Percentiles rank a stretch among this genome's conserved stretches.
phyloP scores from a whole-genome alignment of 2,113 vertebrate genomes.

The Geococcyx californianus region DNA sequence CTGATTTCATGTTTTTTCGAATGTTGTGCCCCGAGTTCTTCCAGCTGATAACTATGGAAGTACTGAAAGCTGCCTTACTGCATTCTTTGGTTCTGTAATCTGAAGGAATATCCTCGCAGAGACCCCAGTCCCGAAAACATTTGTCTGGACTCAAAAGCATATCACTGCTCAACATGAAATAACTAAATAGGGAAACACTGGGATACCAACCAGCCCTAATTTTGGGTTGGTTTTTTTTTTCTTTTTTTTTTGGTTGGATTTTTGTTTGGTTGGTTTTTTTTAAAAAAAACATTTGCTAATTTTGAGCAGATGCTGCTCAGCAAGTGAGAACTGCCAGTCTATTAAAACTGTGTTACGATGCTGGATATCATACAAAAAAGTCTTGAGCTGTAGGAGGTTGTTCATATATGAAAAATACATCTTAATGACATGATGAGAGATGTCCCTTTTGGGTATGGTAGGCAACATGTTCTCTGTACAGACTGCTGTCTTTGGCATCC shows the following conservation, averaged over 20 bases:
- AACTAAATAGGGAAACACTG: background rate
- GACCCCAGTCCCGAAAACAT: background rate
- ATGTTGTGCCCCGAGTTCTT: accelerated
- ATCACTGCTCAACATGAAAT: background rate
- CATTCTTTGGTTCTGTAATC: background rate
- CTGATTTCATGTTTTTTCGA: background rate
- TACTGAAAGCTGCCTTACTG: background rate
- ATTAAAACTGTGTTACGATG: background rate
- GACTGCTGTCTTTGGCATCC: background rate
- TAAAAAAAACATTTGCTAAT: background rate
- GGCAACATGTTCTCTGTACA: background rate
- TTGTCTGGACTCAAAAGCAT: background rate
- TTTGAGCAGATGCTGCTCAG: background rate
- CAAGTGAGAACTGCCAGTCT: background rate
- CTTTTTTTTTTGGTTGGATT: background rate
- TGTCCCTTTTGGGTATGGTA: background rate
- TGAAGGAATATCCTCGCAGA: background rate
- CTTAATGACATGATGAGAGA: background rate
- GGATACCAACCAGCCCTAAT: background rate
- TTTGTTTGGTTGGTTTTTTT: too few species aligned
- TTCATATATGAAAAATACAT: background rate
- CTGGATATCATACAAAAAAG: background rate
- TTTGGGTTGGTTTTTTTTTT: background rate
- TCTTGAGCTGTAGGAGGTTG: background rate
- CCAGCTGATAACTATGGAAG: background rate